phyloP scores from a whole-genome alignment of 2,797 vertebrate species.

The Onychomys torridus region DNA sequence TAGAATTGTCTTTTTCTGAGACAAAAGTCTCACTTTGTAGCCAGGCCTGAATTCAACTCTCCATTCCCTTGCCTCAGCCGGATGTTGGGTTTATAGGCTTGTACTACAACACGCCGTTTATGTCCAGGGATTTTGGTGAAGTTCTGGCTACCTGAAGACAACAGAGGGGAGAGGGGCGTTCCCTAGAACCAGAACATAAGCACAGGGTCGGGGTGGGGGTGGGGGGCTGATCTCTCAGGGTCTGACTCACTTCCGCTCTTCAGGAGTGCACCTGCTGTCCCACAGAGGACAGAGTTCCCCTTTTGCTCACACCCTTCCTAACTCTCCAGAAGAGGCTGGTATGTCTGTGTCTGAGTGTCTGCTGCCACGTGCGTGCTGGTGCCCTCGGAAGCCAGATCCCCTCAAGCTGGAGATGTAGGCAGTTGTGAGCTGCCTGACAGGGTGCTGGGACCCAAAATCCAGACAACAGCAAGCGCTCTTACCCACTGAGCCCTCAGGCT shows the following conservation, averaged over 20 bases:
- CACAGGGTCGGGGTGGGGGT: fast-evolving
- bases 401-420: neutral
- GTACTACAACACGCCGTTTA: neutral
- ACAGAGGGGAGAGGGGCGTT: neutral
- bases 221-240: neutral
- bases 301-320: neutral
- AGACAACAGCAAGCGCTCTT: neutral
- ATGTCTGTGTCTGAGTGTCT: neutral
- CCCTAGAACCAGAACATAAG: neutral
- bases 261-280: neutral
- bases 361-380: neutral
- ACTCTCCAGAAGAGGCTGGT: neutral
- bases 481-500: too few species aligned
- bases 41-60: neutral
- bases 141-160: fast-evolving
- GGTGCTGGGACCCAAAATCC: neutral
- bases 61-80: neutral
- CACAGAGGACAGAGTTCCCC: neutral
- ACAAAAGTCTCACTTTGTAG: neutral
- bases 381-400: neutral
- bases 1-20: neutral
- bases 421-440: too few species aligned
- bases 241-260: neutral
- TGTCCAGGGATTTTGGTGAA: neutral
- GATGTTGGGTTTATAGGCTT: neutral